Conservation (phyloP, 2,797 vertebrate species). For the Eulemur rubriventer region DNA sequence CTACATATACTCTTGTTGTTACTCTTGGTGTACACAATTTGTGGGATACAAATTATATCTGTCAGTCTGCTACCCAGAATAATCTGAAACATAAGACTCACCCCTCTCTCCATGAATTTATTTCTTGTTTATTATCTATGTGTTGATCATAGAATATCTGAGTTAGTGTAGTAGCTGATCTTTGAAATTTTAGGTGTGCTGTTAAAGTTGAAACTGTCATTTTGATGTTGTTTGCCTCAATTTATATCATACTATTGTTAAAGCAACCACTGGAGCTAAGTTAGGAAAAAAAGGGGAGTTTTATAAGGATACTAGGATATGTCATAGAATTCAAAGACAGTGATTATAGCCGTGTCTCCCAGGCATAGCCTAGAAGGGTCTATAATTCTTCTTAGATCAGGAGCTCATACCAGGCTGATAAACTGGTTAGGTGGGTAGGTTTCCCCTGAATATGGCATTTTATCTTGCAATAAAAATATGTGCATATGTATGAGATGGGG, state of each 20-base stretch:
- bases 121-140: neutral
- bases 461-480: slow-evolving; percentile 30
- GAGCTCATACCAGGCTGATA: neutral
- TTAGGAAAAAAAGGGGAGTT: neutral
- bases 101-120: neutral
- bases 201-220: slow-evolving; percentile 39
- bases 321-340: neutral
- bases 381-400: slow-evolving; percentile 14
- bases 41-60: neutral
- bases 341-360: neutral
- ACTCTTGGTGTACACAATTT: neutral
- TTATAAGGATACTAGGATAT: neutral
- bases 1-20: neutral
- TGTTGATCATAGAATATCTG: neutral
- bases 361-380: neutral
- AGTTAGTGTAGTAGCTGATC: neutral
- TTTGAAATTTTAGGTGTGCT: neutral
- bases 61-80: neutral
- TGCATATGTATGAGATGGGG: neutral
- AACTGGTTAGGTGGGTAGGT: neutral
- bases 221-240: slow-evolving; percentile 17
- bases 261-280: neutral
- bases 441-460: slow-evolving; percentile 30
- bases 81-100: neutral
- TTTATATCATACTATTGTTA: slow-evolving; percentile 24